Percentiles rank a stretch among this genome's conserved stretches.
These are phyloP conservation scores for Eugnorisma glareosa DNA, from an alignment of 2,888 invertebrate species.

Conservation along the genomic window DNA sequence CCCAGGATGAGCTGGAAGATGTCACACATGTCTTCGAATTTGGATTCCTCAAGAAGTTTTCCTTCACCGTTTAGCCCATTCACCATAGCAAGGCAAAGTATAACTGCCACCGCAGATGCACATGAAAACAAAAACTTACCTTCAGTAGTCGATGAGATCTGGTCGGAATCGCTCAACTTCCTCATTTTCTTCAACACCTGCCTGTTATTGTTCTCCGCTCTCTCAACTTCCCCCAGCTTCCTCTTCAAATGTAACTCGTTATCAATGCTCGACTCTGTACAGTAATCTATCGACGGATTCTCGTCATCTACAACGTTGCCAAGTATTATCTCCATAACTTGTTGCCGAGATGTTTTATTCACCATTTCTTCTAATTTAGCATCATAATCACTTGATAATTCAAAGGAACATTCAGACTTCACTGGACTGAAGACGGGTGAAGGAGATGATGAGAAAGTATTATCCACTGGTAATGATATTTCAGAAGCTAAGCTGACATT, in stretches of 20 bases:
- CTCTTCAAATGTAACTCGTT: constrained; percentile 77
- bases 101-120: neutral
- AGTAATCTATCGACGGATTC: constrained; percentile 84
- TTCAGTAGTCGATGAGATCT: constrained; percentile 86
- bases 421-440: constrained; percentile 81
- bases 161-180: constrained; percentile 84
- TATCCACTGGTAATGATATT: constrained; percentile 80
- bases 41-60: neutral
- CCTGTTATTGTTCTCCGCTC: constrained; percentile 80
- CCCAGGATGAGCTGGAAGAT: neutral
- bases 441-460: constrained; percentile 47
- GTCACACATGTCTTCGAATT: neutral
- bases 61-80: neutral
- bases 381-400: constrained; percentile 85
- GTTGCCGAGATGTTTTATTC: constrained; percentile 84
- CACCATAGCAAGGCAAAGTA: neutral
- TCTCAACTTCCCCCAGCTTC: constrained; percentile 78
- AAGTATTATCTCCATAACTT: constrained; percentile 89
- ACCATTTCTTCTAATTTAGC: constrained; percentile 87
- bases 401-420: constrained; percentile 87
- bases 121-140: constrained; percentile 71
- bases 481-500: constrained; percentile 79
- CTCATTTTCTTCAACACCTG: constrained; percentile 83
- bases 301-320: constrained; percentile 82
- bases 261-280: constrained; percentile 80